A percentile compares a stretch with the other conserved stretches of the same genome.
phyloP scores from a whole-genome alignment of 1,140 invertebrate species.

The Trialeurodes vaporariorum region DNA sequence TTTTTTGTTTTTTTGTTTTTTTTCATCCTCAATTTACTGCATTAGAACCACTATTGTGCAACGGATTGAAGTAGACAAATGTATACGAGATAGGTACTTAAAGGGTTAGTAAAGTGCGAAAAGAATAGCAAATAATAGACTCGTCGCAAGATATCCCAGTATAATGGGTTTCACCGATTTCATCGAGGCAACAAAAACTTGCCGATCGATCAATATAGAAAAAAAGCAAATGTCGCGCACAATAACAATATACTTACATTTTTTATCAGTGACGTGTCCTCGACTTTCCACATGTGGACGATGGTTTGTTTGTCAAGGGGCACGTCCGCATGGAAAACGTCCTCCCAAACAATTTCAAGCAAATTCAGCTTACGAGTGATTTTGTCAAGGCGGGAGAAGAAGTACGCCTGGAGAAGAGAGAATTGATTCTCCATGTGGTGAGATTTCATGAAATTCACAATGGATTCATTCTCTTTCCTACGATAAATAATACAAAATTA shows the following conservation, averaged over 20 bases:
- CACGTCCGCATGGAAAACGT: conserved; percentile 73
- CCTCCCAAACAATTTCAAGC: conserved; percentile 78
- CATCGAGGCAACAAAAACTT: not conserved
- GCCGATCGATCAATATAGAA: no score
- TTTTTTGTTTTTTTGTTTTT: no score
- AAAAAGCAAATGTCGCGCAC: no score
- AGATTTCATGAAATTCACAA: conserved; percentile 65
- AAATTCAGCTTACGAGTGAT: conserved; percentile 32
- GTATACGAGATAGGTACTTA: no score
- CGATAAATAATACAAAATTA: conserved; percentile 23
- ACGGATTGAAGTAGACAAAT: no score
- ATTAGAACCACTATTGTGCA: no score
- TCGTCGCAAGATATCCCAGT: not conserved
- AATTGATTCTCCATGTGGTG: conserved; percentile 51
- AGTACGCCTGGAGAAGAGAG: no score
- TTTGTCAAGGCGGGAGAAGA: no score
- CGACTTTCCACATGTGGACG: conserved; percentile 56
- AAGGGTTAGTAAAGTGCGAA: not conserved
- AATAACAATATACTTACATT: not conserved
- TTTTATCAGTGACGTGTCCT: not conserved
- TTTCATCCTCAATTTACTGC: no score
- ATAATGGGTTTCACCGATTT: not conserved
- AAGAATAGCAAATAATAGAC: not conserved
- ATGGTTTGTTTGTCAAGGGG: conserved; percentile 48
- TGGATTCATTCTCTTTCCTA: conserved; percentile 60